A percentile compares a stretch with the other conserved stretches of the same genome.
phyloP scores from a whole-genome alignment of 2,797 vertebrate species.

The Epinephelus awoara region DNA sequence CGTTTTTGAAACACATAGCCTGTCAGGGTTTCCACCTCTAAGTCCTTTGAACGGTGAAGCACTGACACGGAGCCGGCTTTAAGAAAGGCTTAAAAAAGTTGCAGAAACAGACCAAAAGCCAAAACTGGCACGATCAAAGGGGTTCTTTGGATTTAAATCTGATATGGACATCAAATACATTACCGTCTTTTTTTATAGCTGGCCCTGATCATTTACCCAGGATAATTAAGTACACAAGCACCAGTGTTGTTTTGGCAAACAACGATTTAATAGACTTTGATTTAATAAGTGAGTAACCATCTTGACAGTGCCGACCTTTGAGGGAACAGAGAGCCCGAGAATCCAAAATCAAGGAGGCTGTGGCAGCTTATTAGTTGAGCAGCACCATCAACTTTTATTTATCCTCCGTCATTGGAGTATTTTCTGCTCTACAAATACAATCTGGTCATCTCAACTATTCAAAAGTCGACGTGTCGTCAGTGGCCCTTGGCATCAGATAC shows the following conservation, averaged over 20 bases:
- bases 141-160: slow-evolving; percentile 6
- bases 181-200: background rate
- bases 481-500: too few relatives aligned
- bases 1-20: slow-evolving; percentile 12
- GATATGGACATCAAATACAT: slow-evolving; percentile 12
- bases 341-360: too few relatives aligned
- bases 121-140: slow-evolving; percentile 47
- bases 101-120: slow-evolving; percentile 22
- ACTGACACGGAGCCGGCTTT: slow-evolving; percentile 27
- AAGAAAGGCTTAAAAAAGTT: slow-evolving; percentile 10
- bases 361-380: too few relatives aligned
- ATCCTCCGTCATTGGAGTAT: too few relatives aligned
- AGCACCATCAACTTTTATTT: too few relatives aligned
- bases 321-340: too few relatives aligned
- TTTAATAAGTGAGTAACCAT: too few relatives aligned
- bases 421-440: background rate
- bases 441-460: too few relatives aligned
- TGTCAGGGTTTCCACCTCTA: slow-evolving; percentile 22
- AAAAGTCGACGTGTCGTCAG: too few relatives aligned
- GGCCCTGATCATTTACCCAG: background rate
- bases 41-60: slow-evolving; percentile 28
- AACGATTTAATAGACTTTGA: too few relatives aligned
- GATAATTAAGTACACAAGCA: background rate
- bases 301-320: too few relatives aligned
- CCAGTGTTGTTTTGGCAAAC: background rate